These are phyloP conservation scores for Caenorhabditis sp. DNA, from an alignment of 2,888 invertebrate genomes.

Conservation along the genomic window DNA sequence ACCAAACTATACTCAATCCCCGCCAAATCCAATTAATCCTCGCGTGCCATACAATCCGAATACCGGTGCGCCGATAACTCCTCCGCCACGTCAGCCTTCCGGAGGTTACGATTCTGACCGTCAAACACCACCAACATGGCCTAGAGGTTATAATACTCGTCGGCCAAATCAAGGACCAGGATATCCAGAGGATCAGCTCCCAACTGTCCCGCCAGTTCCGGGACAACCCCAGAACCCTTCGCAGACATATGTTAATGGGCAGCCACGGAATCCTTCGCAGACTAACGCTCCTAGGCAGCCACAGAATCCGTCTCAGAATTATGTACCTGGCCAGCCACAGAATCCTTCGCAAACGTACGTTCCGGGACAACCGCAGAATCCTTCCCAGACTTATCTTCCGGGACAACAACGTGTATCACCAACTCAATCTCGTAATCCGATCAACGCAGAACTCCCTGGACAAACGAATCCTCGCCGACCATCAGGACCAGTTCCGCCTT, in stretches of 20 bases:
- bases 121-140: slow-evolving; percentile 29
- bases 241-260: no score
- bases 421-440: slow-evolving; percentile 27
- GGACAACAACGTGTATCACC: slow-evolving; percentile 30
- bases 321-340: slow-evolving; percentile 32
- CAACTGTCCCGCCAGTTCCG: neutral
- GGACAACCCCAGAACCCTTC: neutral
- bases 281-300: slow-evolving; percentile 11
- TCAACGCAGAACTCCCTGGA: neutral
- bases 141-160: slow-evolving; percentile 26
- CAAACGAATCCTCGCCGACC: slow-evolving; percentile 17
- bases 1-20: slow-evolving; percentile 16
- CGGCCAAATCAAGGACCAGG: slow-evolving; percentile 20
- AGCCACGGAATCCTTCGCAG: slow-evolving; percentile 19
- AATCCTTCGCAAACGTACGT: slow-evolving; percentile 6
- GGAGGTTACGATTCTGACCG: slow-evolving; percentile 38
- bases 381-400: slow-evolving; percentile 9
- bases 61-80: slow-evolving; percentile 19
- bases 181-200: slow-evolving; percentile 18
- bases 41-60: slow-evolving; percentile 22
- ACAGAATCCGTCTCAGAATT: no score
- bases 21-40: neutral
- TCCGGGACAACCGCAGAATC: slow-evolving; percentile 29
- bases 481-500: slow-evolving; percentile 34
- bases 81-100: slow-evolving; percentile 40